A percentile compares a stretch with the other conserved stretches of the same genome.
These are phyloP conservation scores for Celastrina argiolus DNA, from an alignment of 2,888 invertebrate species.

Conservation along the genomic window DNA sequence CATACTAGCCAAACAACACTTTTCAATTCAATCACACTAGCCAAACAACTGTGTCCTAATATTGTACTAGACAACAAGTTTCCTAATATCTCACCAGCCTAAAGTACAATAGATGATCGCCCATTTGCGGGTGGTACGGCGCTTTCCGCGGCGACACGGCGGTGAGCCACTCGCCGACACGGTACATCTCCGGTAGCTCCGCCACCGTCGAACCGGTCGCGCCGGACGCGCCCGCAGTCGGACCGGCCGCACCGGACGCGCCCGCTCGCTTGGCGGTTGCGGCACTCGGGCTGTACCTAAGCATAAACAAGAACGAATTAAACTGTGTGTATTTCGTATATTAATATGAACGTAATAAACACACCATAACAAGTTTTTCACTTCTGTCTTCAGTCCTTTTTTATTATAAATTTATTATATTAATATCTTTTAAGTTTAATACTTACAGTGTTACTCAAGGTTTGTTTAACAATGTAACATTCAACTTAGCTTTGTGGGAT, in stretches of 20 bases:
- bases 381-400: too few relatives aligned
- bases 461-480: too few relatives aligned
- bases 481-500: too few relatives aligned
- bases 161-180: constrained; percentile 95
- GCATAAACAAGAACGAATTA: background rate
- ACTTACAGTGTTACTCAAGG: too few relatives aligned
- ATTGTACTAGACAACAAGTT: too few relatives aligned
- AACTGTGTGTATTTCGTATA: too few relatives aligned
- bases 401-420: too few relatives aligned
- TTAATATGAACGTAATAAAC: too few relatives aligned
- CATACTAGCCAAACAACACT: too few relatives aligned
- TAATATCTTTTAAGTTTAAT: too few relatives aligned
- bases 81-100: constrained; percentile 45
- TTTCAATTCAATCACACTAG: too few relatives aligned
- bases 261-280: constrained; percentile 35
- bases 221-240: constrained; percentile 25
- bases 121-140: constrained; percentile 98
- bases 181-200: constrained; percentile 85
- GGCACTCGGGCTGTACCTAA: constrained; percentile 45
- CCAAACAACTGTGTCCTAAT: background rate
- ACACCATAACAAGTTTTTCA: too few relatives aligned
- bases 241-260: constrained; percentile 1
- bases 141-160: constrained; percentile 94
- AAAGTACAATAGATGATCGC: constrained; percentile 92
- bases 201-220: constrained; percentile 23